Evolutionary conservation across 2,113 vertebrate species (phyloP).

Genomic region (Acrocephalus arundinaceus): DNA sequence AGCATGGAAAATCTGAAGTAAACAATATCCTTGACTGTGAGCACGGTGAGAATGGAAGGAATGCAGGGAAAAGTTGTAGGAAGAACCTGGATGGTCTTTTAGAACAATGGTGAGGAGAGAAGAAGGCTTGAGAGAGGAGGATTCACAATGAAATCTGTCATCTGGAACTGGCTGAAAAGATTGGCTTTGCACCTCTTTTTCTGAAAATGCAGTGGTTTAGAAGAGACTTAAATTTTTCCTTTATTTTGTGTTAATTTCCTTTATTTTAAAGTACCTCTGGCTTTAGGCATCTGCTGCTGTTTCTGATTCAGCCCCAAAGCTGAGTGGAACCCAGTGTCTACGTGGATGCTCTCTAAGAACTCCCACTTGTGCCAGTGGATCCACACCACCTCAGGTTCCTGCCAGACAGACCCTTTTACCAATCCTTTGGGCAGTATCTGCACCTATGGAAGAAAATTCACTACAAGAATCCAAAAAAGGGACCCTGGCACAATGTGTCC

Average conservation of each 20-base stretch:
- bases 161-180: neutral
- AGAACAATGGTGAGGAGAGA: neutral
- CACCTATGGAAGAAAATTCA: neutral
- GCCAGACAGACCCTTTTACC: neutral
- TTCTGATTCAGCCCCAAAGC: neutral
- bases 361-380: rapidly evolving
- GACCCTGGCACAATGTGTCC: neutral
- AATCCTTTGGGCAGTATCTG: neutral
- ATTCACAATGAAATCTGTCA: neutral
- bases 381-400: neutral
- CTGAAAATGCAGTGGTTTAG: neutral
- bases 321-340: neutral
- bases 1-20: neutral
- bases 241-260: neutral
- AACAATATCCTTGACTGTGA: neutral
- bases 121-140: neutral
- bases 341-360: neutral
- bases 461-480: neutral
- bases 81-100: neutral
- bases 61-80: neutral
- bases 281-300: neutral
- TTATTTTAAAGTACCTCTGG: neutral
- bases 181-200: neutral
- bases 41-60: neutral
- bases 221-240: neutral